These are phyloP conservation scores for Sinohyriopsis cumingii DNA, from an alignment of 2,888 invertebrate genomes.

Conservation along the genomic window DNA sequence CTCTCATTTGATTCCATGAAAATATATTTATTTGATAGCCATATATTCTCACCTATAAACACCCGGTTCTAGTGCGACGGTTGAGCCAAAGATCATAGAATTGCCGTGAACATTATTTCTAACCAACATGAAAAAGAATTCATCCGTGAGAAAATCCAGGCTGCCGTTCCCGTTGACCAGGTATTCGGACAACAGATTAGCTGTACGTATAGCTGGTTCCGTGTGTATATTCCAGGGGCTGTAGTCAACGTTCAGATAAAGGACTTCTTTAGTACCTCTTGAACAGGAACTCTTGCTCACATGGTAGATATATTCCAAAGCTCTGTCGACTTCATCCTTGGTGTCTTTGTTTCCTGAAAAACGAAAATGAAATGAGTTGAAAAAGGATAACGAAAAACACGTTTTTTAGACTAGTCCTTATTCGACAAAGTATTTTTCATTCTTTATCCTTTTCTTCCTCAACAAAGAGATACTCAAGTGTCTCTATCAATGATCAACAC, in stretches of 20 bases:
- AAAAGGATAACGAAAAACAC: too few species aligned
- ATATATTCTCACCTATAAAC: constrained; percentile 33
- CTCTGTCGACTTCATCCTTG: constrained; percentile 33
- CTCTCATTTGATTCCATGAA: too few species aligned
- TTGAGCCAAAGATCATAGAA: constrained; percentile 62
- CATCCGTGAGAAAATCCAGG: constrained; percentile 39
- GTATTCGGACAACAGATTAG: constrained; percentile 61
- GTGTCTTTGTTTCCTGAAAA: too few species aligned
- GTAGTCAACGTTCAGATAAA: constrained; percentile 61
- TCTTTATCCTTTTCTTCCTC: too few species aligned
- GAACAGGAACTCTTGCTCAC: constrained; percentile 44
- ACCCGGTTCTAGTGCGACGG: constrained; percentile 58
- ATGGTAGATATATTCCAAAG: constrained; percentile 60
- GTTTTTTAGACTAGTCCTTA: too few species aligned
- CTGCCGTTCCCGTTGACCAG: constrained; percentile 34
- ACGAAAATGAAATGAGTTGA: too few species aligned
- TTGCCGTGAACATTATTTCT: constrained; percentile 63
- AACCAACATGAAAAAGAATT: constrained; percentile 56
- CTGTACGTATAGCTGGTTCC: constrained; percentile 60
- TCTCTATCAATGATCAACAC: too few species aligned
- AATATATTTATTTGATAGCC: background rate
- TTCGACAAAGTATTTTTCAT: too few species aligned
- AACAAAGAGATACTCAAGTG: too few species aligned
- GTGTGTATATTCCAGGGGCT: constrained; percentile 55
- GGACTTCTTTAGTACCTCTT: constrained; percentile 57